These are phyloP conservation scores for Parotocinclus haroldoi DNA, from an alignment of 2,797 vertebrate genomes.

Conservation along the genomic window DNA sequence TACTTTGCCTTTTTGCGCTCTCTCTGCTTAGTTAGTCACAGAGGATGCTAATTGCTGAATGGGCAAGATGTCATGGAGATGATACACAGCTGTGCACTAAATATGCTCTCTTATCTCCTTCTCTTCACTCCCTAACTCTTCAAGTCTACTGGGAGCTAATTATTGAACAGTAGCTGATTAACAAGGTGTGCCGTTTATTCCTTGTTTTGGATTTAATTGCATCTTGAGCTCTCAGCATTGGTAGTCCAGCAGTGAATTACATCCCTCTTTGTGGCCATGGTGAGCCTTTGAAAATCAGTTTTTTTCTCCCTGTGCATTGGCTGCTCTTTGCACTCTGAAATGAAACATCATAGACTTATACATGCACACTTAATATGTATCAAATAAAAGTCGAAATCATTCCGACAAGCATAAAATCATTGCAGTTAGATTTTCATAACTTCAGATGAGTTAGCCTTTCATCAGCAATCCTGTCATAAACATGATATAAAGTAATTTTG, in stretches of 20 bases:
- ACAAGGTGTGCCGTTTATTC: slow-evolving; percentile 40
- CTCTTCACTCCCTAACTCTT: slow-evolving; percentile 44
- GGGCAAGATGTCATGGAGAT: slow-evolving; percentile 46
- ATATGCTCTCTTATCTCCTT: slow-evolving; percentile 34
- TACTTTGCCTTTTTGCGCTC: slow-evolving; percentile 29
- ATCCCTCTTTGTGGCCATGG: neutral
- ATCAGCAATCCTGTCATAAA: neutral
- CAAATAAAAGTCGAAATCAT: neutral
- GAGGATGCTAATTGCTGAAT: slow-evolving; percentile 53
- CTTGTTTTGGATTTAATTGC: slow-evolving; percentile 58
- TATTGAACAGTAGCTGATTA: slow-evolving; percentile 61
- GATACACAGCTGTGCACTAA: slow-evolving; percentile 47
- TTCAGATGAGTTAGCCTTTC: neutral
- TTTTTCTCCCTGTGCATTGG: neutral
- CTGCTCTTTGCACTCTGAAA: neutral
- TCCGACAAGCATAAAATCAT: neutral
- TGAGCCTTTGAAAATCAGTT: neutral
- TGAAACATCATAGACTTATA: neutral
- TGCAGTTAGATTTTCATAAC: neutral
- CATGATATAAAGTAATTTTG: neutral
- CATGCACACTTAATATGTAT: slow-evolving; percentile 1
- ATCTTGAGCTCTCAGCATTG: slow-evolving; percentile 16
- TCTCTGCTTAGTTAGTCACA: slow-evolving; percentile 36
- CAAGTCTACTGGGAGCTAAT: slow-evolving; percentile 63
- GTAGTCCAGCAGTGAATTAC: slow-evolving; percentile 5